Base-by-base conservation (phyloP, 2,113 vertebrate species). In the Scalopus aquaticus region DNA sequence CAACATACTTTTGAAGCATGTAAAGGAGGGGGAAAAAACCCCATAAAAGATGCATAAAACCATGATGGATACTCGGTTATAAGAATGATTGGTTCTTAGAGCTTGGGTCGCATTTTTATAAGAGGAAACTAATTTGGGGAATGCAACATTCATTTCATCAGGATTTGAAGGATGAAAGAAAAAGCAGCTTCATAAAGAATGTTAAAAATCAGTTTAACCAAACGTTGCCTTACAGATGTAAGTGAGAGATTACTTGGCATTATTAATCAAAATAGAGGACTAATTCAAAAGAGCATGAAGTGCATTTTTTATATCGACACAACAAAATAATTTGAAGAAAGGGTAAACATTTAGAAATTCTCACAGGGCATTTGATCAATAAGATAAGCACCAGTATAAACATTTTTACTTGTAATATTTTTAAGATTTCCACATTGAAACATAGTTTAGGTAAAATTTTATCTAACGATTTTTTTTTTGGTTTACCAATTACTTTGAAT, bases 291-390 rank as follows among this genome's bases (percentile, higher is more conserved):
- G 96, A 95, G 19, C 91, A 80, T 72, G 91, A 65, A 37, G 91
- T 83, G 42, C 30, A 88, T 94, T 98, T 95, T n/a, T 95, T 91
- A 94, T 39, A 93, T 76, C 91, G 84, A 97, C 64, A 90, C 74
- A 95, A 91, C 51, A 77, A 93, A 94, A 96, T 96, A 95, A 84
- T 97, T 80, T 96, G 85, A 95, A 95, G 94, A 89, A 97, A 97
- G 87, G 64, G 24, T 89, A 87, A 97, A 96, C 93, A 91, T 70
- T 70, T 80, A 64, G 62, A 84, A 88, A 81, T 97, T 90, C 78
- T 91, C 88, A 91, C 39, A 96, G 72, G 81, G 85, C 85, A 58
- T 98, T 97, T 96, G 95, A 94, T 96, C 58, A 94, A 9, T 92
- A 90, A 91, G 30, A 19, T n/a, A 17, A 76, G 46, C 17, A 39